phyloP scores from a whole-genome alignment of 2,888 invertebrate species.

The Corbicula japonica region DNA sequence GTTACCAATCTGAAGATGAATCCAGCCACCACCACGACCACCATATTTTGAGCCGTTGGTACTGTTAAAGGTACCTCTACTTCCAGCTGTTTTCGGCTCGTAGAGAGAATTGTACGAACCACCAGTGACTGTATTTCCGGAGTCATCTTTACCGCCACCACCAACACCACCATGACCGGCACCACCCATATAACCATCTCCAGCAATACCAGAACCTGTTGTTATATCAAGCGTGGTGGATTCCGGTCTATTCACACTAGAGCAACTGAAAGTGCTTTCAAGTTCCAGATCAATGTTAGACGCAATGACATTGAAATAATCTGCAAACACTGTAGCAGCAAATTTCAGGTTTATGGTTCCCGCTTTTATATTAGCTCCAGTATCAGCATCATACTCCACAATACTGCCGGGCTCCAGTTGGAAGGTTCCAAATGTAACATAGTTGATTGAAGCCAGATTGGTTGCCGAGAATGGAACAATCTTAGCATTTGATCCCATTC shows the following conservation, averaged over 20 bases:
- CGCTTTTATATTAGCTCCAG: constrained; percentile 74
- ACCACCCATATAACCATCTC: constrained; percentile 65
- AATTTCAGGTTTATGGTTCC: constrained; percentile 75
- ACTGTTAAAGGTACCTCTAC: constrained; percentile 60
- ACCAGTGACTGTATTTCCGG: constrained; percentile 50
- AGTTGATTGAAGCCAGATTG: constrained; percentile 49
- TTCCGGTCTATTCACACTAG: constrained; percentile 62
- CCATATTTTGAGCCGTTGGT: constrained; percentile 45
- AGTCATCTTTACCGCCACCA: constrained; percentile 70
- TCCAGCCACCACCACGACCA: constrained; percentile 76
- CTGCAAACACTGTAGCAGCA: constrained; percentile 69
- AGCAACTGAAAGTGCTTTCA: constrained; percentile 73
- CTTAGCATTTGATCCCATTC: constrained; percentile 74
- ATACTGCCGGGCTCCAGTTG: constrained; percentile 78
- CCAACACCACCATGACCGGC: constrained; percentile 77
- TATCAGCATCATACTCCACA: constrained; percentile 72
- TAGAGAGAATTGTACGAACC: constrained; percentile 75
- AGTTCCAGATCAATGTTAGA: constrained; percentile 73
- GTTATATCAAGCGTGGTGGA: constrained; percentile 69
- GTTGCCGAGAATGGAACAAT: constrained; percentile 73
- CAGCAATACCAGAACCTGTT: constrained; percentile 58
- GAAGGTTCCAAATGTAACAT: constrained; percentile 74
- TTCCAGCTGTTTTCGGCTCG: constrained; percentile 71
- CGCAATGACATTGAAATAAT: constrained; percentile 74
- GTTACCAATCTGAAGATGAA: constrained; percentile 70